Evolutionary conservation across 2,888 invertebrate species (phyloP), one percentile per base, ranked within the genome.

Genomic region (Mythimna albipuncta): DNA sequence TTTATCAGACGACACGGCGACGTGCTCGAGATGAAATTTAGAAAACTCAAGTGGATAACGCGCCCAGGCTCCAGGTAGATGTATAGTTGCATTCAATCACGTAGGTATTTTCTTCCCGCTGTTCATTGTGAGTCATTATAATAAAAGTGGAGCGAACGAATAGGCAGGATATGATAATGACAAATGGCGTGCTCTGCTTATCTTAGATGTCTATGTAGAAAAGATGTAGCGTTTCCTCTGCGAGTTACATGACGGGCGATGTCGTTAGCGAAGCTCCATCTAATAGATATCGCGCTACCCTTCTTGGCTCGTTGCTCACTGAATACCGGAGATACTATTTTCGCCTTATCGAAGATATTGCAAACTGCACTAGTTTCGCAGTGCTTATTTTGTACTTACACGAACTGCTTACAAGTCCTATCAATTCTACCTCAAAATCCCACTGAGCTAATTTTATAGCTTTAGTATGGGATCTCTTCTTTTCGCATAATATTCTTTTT

Each of bases 91-190:
- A 81, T 83, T 83, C 69, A 77, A 85, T 85, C 79, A 85, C 77
- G 80, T 88, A 81, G 44, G 47, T 73, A 81, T 77, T 85, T 80
- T 69, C 69, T 76, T 62, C 59, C 66, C 64, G 58, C 58, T 54
- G 70, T 78, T 77, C 71, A 65, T 72, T 61, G 67, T 69, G 62
- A 69, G 61, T 59, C 75, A 75, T 86, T 84, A 81, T 83, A 76
- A 75, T 82, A 85, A 81, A 66, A 77, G 57, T 64, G 69, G 61
- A 76, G 73, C 79, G 77, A 77, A 72, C 67, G 81, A 75, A 85
- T 85, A 88, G 89, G 87, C 87, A 87, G 88, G 91, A 90, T 91
- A 91, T 91, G 90, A 88, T 93, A 91, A 95, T 94, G 93, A 94
- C 91, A 94, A 94, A 94, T 92, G 89, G 90, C 81, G 81, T 83